Conservation (phyloP, 2,888 invertebrate species). For the Drosophila melanosoma region DNA sequence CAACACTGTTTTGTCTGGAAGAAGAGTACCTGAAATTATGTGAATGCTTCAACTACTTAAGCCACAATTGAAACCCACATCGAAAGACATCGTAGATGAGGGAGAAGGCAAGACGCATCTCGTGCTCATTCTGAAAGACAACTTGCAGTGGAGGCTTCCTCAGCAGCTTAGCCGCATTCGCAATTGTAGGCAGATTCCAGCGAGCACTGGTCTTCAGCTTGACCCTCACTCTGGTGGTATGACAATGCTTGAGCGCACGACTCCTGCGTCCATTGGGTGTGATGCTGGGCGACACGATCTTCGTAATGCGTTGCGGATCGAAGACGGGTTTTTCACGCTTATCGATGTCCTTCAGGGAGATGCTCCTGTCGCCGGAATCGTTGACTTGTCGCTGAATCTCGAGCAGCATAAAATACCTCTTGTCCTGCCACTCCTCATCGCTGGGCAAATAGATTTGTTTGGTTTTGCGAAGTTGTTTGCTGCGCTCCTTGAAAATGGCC, state of each 20-base stretch:
- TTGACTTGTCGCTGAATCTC: slow-evolving; percentile 86
- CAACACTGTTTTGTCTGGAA: slow-evolving; percentile 86
- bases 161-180: slow-evolving; percentile 82
- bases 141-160: slow-evolving; percentile 77
- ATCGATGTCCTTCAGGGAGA: slow-evolving; percentile 73
- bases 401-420: slow-evolving; percentile 86
- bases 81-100: slow-evolving; percentile 87
- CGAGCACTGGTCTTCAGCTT: slow-evolving; percentile 64
- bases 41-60: not conserved
- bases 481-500: slow-evolving; percentile 87
- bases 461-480: slow-evolving; percentile 85
- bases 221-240: slow-evolving; percentile 75
- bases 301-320: slow-evolving; percentile 72
- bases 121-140: slow-evolving; percentile 85
- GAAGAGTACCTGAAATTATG: slow-evolving; percentile 9
- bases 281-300: slow-evolving; percentile 70
- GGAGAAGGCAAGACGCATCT: slow-evolving; percentile 86
- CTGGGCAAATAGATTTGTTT: slow-evolving; percentile 86
- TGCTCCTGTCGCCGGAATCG: slow-evolving; percentile 77
- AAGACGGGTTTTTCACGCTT: slow-evolving; percentile 79
- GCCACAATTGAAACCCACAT: slow-evolving; percentile 83
- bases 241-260: slow-evolving; percentile 59
- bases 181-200: slow-evolving; percentile 80
- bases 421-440: slow-evolving; percentile 86
- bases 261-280: slow-evolving; percentile 73